Evolutionary conservation across 2,888 invertebrate species (phyloP), one percentile per base, ranked within the genome.

Genomic region (Iphiclides podalirius): DNA sequence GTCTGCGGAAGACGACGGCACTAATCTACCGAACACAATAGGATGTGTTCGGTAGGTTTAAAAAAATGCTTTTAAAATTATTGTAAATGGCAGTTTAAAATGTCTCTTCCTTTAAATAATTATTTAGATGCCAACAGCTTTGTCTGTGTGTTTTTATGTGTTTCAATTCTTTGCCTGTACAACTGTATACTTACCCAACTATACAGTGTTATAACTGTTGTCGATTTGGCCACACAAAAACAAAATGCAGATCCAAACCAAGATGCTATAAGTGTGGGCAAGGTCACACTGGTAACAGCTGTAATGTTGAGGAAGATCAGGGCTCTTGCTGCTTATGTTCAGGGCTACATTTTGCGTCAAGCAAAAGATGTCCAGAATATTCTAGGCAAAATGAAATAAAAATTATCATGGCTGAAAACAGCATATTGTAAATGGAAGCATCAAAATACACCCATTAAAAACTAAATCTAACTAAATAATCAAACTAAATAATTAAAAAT

Each of bases 151-250:
- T 41, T n/a, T 42, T 16, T 33, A 16, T 42, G 1, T 42, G 12
- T 8, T 17, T 9, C 8, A 20, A 20, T 6, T 20, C 20, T 20
- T 4, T 20, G 20, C 20, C 20, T 20, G 34, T 47, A 17, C 23
- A 35, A 17, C 23, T 20, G 3, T 48, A 38, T 23, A 28, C 28
- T 1, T 52, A 44, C 12, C 55, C 49, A 2, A 52, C 52, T 2
- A 36, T 56, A 9, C 55, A 56, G n/a, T 56, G 52, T n/a, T 49
- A 39, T 13, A 39, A 42, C 8, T 53, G 55, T 12, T 53, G 53
- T n/a, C 33, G 55, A 1, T 53, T 43, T 41, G 52, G 52, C 0
- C 53, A 55, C 16, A 46, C 47, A 8, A 43, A 49, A 13, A 26
- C 1, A 0, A 36, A 52, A 28, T 53, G 55, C 36, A 37, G 53